Evolutionary conservation across 1,140 invertebrate genomes (phyloP).

Genomic region (Drosophila ohnishii): DNA sequence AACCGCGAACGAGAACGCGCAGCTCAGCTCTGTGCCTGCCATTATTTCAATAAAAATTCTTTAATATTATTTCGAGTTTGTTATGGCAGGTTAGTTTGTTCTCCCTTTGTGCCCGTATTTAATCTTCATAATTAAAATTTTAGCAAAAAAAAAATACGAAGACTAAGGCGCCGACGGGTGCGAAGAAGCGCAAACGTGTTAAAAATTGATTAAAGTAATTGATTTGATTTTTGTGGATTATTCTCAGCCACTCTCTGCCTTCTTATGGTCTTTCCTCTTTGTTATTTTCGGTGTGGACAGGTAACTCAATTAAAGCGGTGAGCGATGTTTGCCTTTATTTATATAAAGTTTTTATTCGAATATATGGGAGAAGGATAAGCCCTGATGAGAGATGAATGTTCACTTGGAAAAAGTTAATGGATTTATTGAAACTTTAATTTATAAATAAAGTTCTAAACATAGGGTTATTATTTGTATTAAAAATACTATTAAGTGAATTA

Average conservation of each 20-base stretch:
- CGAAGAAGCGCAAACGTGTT: constrained; percentile 70
- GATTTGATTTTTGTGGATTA: constrained; percentile 60
- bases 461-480: background rate
- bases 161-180: constrained; percentile 47
- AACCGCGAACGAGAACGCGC: constrained; percentile 48
- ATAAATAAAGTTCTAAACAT: background rate
- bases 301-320: constrained; percentile 23
- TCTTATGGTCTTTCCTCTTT: background rate
- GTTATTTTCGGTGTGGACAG: constrained; percentile 12
- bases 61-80: constrained; percentile 80
- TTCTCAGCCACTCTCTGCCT: constrained; percentile 1
- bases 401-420: background rate
- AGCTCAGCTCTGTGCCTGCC: constrained; percentile 40
- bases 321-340: constrained; percentile 23
- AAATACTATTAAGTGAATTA: background rate
- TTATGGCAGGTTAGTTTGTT: constrained; percentile 76
- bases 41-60: constrained; percentile 82
- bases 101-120: constrained; percentile 58
- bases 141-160: constrained; percentile 49
- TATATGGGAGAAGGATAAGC: background rate
- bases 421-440: background rate
- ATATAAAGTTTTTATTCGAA: constrained; percentile 4
- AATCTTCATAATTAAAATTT: constrained; percentile 81
- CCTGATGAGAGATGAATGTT: background rate
- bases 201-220: constrained; percentile 81